Evolutionary conservation across 2,888 invertebrate genomes (phyloP).

Genomic region (Electrophaes corylata): DNA sequence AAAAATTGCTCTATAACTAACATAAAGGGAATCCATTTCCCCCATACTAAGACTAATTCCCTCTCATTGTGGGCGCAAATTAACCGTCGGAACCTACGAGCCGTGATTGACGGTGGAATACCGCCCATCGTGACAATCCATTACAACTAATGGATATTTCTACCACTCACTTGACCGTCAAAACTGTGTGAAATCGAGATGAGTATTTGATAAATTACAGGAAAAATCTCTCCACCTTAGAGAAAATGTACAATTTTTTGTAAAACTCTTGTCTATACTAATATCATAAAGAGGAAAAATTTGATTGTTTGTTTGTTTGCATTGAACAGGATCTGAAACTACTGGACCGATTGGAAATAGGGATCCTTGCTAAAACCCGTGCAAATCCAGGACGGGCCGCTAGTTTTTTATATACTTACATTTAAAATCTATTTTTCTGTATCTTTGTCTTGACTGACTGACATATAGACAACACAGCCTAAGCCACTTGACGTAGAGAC

Average conservation of each 20-base stretch:
- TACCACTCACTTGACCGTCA: conserved; percentile 49
- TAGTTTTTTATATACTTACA: too few relatives aligned
- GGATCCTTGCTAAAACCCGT: too few relatives aligned
- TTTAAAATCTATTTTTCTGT: too few relatives aligned
- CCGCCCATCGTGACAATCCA: conserved; percentile 57
- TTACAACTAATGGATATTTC: conserved; percentile 59
- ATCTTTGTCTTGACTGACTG: too few relatives aligned
- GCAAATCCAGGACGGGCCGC: too few relatives aligned
- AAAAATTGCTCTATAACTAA: conserved; percentile 21
- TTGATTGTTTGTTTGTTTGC: too few relatives aligned
- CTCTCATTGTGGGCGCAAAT: conserved; percentile 54
- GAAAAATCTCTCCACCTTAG: neutral
- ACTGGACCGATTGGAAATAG: too few relatives aligned
- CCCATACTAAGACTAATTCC: conserved; percentile 49
- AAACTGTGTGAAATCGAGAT: conserved; percentile 29
- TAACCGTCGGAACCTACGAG: conserved; percentile 40
- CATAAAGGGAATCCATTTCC: conserved; percentile 42
- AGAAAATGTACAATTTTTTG: neutral
- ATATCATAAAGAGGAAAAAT: too few relatives aligned
- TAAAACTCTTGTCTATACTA: too few relatives aligned
- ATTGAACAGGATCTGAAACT: too few relatives aligned
- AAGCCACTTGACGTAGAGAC: too few relatives aligned
- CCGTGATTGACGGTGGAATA: conserved; percentile 57
- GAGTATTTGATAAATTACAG: conserved; percentile 14
- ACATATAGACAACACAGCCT: too few relatives aligned